Percentiles rank a stretch among this genome's conserved stretches.
Conservation (phyloP, 1,140 invertebrate genomes). For the Nomia melanderi region DNA sequence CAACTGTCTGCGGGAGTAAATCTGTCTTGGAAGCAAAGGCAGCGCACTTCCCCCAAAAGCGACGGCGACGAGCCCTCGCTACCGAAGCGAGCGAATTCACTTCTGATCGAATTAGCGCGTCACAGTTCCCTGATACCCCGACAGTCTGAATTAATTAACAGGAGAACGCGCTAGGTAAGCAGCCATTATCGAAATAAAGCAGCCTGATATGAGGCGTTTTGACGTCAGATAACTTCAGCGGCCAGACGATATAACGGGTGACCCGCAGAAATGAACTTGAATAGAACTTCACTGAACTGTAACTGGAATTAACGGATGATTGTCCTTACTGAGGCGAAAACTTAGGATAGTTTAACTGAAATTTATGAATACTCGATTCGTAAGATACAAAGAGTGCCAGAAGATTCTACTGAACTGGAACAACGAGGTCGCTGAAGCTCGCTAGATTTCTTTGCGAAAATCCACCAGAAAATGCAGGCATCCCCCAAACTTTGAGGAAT, state of each 20-base stretch:
- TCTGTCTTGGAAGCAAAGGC: slow-evolving; percentile 75
- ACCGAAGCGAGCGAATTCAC: slow-evolving; percentile 72
- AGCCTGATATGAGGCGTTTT: slow-evolving; percentile 45
- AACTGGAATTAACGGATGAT: background rate
- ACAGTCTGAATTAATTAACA: slow-evolving; percentile 81
- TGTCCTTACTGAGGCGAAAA: no score
- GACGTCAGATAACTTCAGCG: background rate
- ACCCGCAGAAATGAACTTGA: background rate
- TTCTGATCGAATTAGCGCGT: slow-evolving; percentile 80
- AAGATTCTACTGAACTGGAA: no score
- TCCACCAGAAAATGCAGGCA: no score
- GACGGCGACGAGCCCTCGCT: slow-evolving; percentile 55
- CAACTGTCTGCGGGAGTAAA: slow-evolving; percentile 76
- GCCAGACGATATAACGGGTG: background rate
- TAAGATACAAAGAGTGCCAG: no score
- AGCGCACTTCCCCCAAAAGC: slow-evolving; percentile 58
- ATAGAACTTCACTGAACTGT: background rate
- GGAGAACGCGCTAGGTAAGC: slow-evolving; percentile 73
- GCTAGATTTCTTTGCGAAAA: no score
- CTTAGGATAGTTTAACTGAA: no score
- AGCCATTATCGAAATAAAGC: slow-evolving; percentile 78
- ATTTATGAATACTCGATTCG: no score
- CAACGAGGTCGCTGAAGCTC: no score
- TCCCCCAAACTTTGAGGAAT: no score
- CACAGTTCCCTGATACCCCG: slow-evolving; percentile 78